Base-by-base conservation (phyloP, 2,888 invertebrate genomes). In the Cerceris rybyensis region DNA sequence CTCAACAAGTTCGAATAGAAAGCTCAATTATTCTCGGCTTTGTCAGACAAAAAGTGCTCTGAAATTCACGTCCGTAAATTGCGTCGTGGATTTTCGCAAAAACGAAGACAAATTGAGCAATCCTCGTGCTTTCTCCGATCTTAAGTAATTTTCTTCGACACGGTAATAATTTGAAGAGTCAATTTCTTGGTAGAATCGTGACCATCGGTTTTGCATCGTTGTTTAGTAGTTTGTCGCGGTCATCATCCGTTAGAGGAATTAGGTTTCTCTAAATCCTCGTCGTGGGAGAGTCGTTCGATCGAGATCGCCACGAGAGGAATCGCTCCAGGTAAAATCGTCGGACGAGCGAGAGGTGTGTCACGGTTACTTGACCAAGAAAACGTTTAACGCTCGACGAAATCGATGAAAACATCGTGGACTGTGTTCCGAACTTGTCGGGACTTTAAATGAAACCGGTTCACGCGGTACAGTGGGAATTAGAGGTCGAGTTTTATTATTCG, bases 281-380 rank as follows among this genome's bases (percentile, higher is more conserved):
- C 89, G 89, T 89, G 88, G 89, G 89, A 89, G 88, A 88, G 84
- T 89, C 86, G 79, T 84, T 84, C 81, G 85, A 81, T 83, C 78
- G 71, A 69, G 78, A 85, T 85, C 83, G 63, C 77, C 78, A 68
- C 81, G 80, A 80, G 73, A 75, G 55, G 76, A 74, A 82, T 75
- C 74, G 77, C 70, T 71, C 16, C 75, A 70, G 74, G 78, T 77
- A 68, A 74, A 77, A 60, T 59, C 55, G 77, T 14, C 61, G 57
- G 73, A 61, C 54, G 75, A 68, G 70, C 72, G 46, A 59, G 46
- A 59, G 75, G 28, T 28, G 78, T 82, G 84, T 84, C 84, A 85
- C 84, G 84, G 82, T 84, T 58, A 75, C 84, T 84, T 84, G 84
- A 41, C 66, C 81, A 75, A 67, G 58, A 43, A 73, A 78, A 58